Percentiles rank a stretch among this genome's conserved stretches.
Evolutionary conservation across 1,140 invertebrate species (phyloP).

Genomic region (Lepidurus arcticus): DNA sequence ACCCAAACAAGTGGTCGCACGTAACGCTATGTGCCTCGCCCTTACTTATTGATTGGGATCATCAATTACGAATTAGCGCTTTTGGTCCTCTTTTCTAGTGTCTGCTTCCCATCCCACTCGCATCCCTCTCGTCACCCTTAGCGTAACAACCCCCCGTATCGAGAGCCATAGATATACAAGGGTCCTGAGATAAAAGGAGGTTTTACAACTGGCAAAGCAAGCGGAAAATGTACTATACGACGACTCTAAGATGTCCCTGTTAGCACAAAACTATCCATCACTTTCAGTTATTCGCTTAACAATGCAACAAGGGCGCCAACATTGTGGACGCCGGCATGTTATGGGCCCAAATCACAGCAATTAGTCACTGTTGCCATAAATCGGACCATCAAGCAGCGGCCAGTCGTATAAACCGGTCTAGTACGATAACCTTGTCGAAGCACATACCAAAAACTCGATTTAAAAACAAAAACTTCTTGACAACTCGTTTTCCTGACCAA

Average conservation of each 20-base stretch:
- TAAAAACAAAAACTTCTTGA: no score
- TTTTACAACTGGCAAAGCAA: neutral
- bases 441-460: neutral
- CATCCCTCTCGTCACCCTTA: neutral
- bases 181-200: neutral
- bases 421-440: neutral
- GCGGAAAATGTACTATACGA: neutral
- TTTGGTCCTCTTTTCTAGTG: neutral
- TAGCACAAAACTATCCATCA: neutral
- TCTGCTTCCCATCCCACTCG: neutral
- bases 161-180: neutral
- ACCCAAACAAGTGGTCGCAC: neutral
- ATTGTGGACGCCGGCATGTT: neutral
- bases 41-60: neutral
- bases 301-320: neutral
- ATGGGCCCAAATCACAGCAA: conserved; percentile 14
- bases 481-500: no score
- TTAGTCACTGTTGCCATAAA: conserved; percentile 11
- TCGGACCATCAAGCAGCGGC: neutral
- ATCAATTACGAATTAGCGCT: neutral
- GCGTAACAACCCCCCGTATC: neutral
- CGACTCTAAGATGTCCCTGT: neutral
- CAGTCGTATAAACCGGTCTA: neutral
- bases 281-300: neutral
- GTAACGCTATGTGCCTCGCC: neutral